Conservation (phyloP, 2,888 invertebrate species). For the Harpalus rufipes region DNA sequence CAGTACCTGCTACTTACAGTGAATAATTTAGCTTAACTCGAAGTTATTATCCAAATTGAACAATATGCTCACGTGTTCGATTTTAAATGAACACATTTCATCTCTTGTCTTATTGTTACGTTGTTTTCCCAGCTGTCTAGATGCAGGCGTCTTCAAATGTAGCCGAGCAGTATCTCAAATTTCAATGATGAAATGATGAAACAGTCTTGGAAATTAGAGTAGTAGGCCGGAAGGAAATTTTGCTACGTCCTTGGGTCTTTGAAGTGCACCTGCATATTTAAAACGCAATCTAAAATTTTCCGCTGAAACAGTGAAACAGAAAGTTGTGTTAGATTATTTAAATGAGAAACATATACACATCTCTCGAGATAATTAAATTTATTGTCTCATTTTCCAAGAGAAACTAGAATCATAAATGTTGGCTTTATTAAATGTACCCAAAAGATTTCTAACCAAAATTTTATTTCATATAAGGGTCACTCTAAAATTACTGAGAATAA, state of each 20-base stretch:
- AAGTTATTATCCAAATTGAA: neutral
- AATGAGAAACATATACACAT: neutral
- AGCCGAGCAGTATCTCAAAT: neutral
- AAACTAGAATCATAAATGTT: neutral
- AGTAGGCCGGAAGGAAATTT: neutral
- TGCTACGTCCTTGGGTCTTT: neutral
- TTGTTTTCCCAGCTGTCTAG: neutral
- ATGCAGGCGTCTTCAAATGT: neutral
- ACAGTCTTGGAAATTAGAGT: conserved; percentile 19
- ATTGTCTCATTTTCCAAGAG: neutral
- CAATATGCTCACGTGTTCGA: neutral
- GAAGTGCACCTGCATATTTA: conserved; percentile 28
- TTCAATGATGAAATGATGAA: conserved; percentile 10
- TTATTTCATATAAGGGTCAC: too few species aligned
- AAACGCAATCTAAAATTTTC: conserved; percentile 29
- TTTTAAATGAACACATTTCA: conserved; percentile 8
- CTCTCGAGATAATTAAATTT: neutral
- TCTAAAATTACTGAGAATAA: too few species aligned
- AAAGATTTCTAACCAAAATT: too few species aligned
- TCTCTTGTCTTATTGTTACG: neutral
- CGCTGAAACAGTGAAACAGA: conserved; percentile 18
- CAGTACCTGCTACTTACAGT: neutral
- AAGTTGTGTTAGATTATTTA: conserved; percentile 10
- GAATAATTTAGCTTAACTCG: neutral
- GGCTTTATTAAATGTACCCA: neutral